phyloP scores from a whole-genome alignment of 2,888 invertebrate genomes.

The Microctonus hyperodae region DNA sequence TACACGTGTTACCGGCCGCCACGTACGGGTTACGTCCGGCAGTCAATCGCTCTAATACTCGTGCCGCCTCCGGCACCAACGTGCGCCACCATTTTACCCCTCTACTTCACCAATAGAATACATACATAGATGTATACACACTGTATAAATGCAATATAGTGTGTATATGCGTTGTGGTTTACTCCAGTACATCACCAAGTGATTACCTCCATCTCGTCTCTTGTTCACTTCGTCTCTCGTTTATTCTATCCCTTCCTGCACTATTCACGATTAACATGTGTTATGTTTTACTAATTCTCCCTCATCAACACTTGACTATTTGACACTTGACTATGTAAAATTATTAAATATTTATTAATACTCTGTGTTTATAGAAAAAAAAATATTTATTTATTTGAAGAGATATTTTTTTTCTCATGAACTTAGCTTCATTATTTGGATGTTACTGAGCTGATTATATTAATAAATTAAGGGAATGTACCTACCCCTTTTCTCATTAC shows the following conservation, averaged over 20 bases:
- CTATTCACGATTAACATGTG: neutral
- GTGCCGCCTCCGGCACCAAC: slow-evolving; percentile 41
- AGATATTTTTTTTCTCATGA: no score
- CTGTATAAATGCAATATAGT: neutral
- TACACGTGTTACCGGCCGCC: slow-evolving; percentile 62
- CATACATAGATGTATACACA: neutral
- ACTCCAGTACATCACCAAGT: slow-evolving; percentile 58
- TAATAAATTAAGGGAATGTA: slow-evolving; percentile 55
- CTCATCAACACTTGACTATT: neutral
- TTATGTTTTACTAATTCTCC: neutral
- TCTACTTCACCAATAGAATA: slow-evolving; percentile 11
- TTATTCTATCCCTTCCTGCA: neutral
- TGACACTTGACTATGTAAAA: slow-evolving; percentile 54
- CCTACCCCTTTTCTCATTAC: neutral
- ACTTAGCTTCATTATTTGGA: slow-evolving; percentile 39
- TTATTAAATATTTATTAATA: no score
- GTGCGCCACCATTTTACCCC: slow-evolving; percentile 18
- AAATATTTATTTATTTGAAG: no score
- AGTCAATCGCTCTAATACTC: slow-evolving; percentile 64
- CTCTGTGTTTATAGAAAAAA: no score
- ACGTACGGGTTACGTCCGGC: slow-evolving; percentile 62
- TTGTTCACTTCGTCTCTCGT: slow-evolving; percentile 21
- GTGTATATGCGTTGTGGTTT: slow-evolving; percentile 38
- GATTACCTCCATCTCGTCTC: slow-evolving; percentile 53
- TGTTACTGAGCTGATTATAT: slow-evolving; percentile 60